phyloP scores from a whole-genome alignment of 2,888 invertebrate genomes.

The Pristionchus exspectatus region DNA sequence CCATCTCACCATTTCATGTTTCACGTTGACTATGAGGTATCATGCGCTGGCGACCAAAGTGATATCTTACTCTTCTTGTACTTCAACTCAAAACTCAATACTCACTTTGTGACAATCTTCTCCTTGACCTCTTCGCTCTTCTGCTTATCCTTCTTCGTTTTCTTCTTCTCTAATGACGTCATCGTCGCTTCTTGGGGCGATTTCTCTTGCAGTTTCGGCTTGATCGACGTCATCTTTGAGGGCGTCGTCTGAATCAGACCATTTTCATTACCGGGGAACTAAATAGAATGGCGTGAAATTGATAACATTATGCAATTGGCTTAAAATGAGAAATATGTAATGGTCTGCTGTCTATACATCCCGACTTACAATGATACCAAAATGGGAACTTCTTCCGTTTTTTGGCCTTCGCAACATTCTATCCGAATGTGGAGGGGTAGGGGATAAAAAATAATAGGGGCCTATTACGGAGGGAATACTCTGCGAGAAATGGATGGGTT shows the following conservation, averaged over 20 bases:
- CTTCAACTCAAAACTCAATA: neutral
- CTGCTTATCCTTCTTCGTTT: neutral
- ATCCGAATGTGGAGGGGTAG: too few relatives aligned
- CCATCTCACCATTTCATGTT: neutral
- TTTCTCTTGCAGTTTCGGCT: neutral
- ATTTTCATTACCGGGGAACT: too few relatives aligned
- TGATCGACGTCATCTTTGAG: neutral
- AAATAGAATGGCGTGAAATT: too few relatives aligned
- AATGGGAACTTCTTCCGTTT: too few relatives aligned
- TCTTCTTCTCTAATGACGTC: neutral
- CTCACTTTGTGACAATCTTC: neutral
- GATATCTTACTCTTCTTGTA: neutral
- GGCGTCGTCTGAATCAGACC: neutral
- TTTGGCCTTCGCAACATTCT: too few relatives aligned
- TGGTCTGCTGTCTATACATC: too few relatives aligned
- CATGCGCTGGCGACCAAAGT: neutral
- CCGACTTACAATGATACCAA: too few relatives aligned
- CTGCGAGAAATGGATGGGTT: too few relatives aligned
- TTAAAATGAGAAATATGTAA: too few relatives aligned
- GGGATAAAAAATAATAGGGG: too few relatives aligned
- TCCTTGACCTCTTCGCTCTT: constrained; percentile 10
- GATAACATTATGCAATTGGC: too few relatives aligned
- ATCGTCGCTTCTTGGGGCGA: neutral
- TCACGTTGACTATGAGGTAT: neutral
- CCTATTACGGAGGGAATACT: too few relatives aligned